These are phyloP conservation scores for Apeira syringaria DNA, from an alignment of 2,888 invertebrate genomes.

Conservation along the genomic window DNA sequence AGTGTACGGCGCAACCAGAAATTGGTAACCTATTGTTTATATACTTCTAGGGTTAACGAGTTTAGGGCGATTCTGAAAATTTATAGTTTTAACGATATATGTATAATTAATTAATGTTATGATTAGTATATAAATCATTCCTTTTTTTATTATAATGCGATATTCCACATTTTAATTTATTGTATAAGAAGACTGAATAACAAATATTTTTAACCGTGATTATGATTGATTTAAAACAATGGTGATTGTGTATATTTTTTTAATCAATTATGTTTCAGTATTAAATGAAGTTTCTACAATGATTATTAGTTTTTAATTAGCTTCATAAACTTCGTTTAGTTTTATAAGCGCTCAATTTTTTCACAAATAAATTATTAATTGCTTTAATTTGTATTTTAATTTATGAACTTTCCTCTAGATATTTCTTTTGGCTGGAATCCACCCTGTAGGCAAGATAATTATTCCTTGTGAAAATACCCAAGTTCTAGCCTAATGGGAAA, in stretches of 20 bases:
- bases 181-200: slow-evolving; percentile 35
- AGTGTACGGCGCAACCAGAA: too few relatives aligned
- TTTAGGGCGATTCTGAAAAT: too few relatives aligned
- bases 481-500: too few relatives aligned
- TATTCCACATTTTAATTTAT: slow-evolving; percentile 32
- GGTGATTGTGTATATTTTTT: slow-evolving; percentile 21
- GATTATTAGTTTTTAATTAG: slow-evolving; percentile 40
- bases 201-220: slow-evolving; percentile 8
- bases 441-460: too few relatives aligned
- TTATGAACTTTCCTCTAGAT: too few relatives aligned
- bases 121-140: slow-evolving; percentile 21
- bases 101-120: background rate
- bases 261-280: slow-evolving; percentile 31
- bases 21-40: too few relatives aligned
- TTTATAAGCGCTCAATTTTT: slow-evolving; percentile 76
- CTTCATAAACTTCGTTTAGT: slow-evolving; percentile 51
- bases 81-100: too few relatives aligned
- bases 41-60: too few relatives aligned
- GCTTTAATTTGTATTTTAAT: too few relatives aligned
- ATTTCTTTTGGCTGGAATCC: too few relatives aligned
- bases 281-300: slow-evolving; percentile 37
- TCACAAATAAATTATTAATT: slow-evolving; percentile 72
- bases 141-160: slow-evolving; percentile 7
- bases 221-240: slow-evolving; percentile 18
- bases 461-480: too few relatives aligned